These are phyloP conservation scores for Eupsilia transversa DNA, from an alignment of 2,888 invertebrate genomes.

Conservation along the genomic window DNA sequence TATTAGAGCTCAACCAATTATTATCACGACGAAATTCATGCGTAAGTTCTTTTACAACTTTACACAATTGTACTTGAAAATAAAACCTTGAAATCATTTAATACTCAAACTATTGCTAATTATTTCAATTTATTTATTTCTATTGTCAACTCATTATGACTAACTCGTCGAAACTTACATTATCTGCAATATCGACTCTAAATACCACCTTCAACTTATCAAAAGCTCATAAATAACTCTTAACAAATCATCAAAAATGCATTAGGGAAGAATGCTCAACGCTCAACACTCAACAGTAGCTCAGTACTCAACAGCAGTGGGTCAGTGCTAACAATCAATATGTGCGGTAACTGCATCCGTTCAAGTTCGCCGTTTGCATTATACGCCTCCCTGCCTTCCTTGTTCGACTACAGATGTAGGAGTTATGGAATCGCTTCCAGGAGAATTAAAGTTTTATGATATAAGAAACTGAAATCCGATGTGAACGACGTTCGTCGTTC, in stretches of 20 bases:
- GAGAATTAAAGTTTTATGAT: neutral
- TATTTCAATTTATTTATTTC: neutral
- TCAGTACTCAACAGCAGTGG: conserved; percentile 27
- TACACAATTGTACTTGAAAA: neutral
- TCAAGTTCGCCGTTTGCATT: conserved; percentile 78
- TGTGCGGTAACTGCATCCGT: conserved; percentile 73
- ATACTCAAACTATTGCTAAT: neutral
- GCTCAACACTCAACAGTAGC: conserved; percentile 10
- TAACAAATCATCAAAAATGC: conserved; percentile 31
- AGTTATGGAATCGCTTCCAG: conserved; percentile 59
- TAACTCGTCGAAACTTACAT: neutral
- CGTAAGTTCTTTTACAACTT: neutral
- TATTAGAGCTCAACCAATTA: conserved; percentile 3
- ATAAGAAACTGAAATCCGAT: neutral
- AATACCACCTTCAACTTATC: neutral
- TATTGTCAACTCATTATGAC: neutral
- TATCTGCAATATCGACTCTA: neutral
- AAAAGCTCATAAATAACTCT: conserved; percentile 1
- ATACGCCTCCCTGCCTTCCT: conserved; percentile 70
- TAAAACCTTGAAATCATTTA: too few relatives aligned
- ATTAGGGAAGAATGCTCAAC: conserved; percentile 23
- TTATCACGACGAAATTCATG: neutral
- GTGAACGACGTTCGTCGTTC: neutral
- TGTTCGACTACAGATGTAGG: conserved; percentile 66
- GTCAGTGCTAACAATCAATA: conserved; percentile 76